These are phyloP conservation scores for Antitype chi DNA, from an alignment of 2,888 invertebrate species.

Conservation along the genomic window DNA sequence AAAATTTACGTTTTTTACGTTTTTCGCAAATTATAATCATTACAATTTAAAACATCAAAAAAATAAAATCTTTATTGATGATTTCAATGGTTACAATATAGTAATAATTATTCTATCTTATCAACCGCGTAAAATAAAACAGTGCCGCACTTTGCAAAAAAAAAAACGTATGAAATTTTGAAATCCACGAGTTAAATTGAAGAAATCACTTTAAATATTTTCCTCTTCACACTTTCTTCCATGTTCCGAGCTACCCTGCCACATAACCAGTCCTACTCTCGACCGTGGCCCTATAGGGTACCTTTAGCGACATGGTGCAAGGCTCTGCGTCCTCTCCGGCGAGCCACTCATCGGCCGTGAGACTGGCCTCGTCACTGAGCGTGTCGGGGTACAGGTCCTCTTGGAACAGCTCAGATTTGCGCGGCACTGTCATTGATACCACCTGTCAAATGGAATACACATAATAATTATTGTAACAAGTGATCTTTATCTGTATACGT, in stretches of 20 bases:
- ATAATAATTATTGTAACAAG: too few relatives aligned
- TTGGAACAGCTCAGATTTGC: slow-evolving; percentile 99
- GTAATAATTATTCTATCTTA: not conserved
- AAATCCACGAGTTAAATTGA: not conserved
- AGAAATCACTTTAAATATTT: not conserved
- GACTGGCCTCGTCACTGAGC: slow-evolving; percentile 96
- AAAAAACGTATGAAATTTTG: not conserved
- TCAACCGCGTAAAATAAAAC: too few relatives aligned
- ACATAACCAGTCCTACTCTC: not conserved
- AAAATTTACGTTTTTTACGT: not conserved
- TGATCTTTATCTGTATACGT: too few relatives aligned
- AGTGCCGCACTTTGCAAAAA: not conserved
- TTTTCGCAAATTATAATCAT: not conserved
- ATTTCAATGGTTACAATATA: not conserved
- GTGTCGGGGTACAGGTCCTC: slow-evolving; percentile 99
- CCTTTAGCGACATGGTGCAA: slow-evolving; percentile 97
- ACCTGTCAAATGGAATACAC: slow-evolving; percentile 84
- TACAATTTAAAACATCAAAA: not conserved
- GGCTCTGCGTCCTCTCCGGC: slow-evolving; percentile 97
- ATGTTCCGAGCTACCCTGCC: not conserved
- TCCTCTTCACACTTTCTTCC: not conserved
- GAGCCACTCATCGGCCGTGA: slow-evolving; percentile 98
- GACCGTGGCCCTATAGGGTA: slow-evolving; percentile 73
- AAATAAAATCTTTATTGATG: not conserved
- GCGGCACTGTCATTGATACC: slow-evolving; percentile 99